Evolutionary conservation across 2,888 invertebrate genomes (phyloP).

Genomic region (Schizaphis graminum): DNA sequence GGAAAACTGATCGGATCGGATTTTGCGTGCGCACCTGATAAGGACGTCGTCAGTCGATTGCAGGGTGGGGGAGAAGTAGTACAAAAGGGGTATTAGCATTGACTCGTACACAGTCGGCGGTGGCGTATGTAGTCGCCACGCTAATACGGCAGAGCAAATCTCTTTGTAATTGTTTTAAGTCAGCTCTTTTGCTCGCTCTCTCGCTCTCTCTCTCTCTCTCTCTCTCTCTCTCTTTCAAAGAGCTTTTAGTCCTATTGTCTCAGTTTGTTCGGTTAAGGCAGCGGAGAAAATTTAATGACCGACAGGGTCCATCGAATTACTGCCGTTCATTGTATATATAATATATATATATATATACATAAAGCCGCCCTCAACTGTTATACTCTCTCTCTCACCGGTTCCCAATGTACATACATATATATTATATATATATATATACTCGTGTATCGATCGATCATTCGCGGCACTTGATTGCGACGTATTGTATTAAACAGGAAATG

Average conservation of each 20-base stretch:
- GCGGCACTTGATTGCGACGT: conserved; percentile 53
- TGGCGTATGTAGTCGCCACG: neutral
- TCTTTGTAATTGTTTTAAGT: conserved; percentile 66
- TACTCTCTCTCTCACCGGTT: neutral
- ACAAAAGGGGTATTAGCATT: conserved; percentile 61
- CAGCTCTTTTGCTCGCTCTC: neutral
- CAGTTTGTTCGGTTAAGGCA: conserved; percentile 7
- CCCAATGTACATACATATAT: neutral
- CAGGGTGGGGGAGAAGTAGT: neutral
- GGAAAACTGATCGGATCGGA: conserved; percentile 62
- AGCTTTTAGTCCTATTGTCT: conserved; percentile 58
- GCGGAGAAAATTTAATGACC: conserved; percentile 56
- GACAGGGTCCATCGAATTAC: neutral
- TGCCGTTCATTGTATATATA: conserved; percentile 6
- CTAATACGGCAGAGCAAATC: conserved; percentile 57
- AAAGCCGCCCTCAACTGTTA: neutral
- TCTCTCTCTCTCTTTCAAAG: conserved; percentile 12
- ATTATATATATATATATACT: neutral
- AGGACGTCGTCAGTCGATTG: neutral
- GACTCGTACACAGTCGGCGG: conserved; percentile 15
- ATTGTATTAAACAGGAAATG: conserved; percentile 60
- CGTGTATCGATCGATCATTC: neutral
- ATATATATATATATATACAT: neutral
- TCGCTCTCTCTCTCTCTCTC: neutral
- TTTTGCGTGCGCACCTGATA: conserved; percentile 56